These are phyloP conservation scores for Chrysochloris asiatica DNA, from an alignment of 2,113 vertebrate species.

Conservation along the genomic window DNA sequence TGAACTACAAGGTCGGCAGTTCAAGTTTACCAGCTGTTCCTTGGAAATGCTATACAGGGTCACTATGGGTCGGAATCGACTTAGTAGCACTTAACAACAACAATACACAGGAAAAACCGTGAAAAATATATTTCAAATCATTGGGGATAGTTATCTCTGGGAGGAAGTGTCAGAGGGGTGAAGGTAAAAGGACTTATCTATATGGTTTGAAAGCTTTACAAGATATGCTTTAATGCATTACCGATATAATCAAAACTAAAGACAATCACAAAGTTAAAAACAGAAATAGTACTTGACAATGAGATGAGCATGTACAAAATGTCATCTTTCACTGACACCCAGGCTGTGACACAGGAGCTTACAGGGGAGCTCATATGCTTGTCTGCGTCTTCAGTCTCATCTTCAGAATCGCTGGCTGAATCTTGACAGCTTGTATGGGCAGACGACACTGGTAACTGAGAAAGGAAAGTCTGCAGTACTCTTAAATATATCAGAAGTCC, in stretches of 20 bases:
- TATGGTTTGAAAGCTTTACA: neutral
- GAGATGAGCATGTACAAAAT: fast-evolving
- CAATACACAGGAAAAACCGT: too few relatives aligned
- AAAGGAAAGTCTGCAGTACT: constrained; percentile 92
- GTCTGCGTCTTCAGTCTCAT: constrained; percentile 89
- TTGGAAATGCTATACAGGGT: too few relatives aligned
- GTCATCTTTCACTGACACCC: fast-evolving
- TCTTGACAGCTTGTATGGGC: constrained; percentile 86
- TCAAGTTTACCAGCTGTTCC: too few relatives aligned
- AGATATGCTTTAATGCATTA: fast-evolving
- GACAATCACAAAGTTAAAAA: neutral
- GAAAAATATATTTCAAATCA: too few relatives aligned
- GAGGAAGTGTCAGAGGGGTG: fast-evolving
- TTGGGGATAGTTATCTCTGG: neutral
- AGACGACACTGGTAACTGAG: constrained; percentile 91
- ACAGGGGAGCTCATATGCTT: constrained; percentile 86
- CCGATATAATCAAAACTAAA: fast-evolving
- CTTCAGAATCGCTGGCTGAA: constrained; percentile 94
- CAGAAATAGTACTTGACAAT: fast-evolving
- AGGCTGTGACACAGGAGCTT: constrained; percentile 31
- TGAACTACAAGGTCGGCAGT: too few relatives aligned
- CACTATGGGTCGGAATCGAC: too few relatives aligned
- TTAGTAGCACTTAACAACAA: too few relatives aligned
- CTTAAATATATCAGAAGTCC: constrained; percentile 94
- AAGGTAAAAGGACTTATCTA: neutral